Percentiles rank a stretch among this genome's conserved stretches.
Evolutionary conservation across 2,888 invertebrate genomes (phyloP).

Genomic region (Ptilodon capucinus): DNA sequence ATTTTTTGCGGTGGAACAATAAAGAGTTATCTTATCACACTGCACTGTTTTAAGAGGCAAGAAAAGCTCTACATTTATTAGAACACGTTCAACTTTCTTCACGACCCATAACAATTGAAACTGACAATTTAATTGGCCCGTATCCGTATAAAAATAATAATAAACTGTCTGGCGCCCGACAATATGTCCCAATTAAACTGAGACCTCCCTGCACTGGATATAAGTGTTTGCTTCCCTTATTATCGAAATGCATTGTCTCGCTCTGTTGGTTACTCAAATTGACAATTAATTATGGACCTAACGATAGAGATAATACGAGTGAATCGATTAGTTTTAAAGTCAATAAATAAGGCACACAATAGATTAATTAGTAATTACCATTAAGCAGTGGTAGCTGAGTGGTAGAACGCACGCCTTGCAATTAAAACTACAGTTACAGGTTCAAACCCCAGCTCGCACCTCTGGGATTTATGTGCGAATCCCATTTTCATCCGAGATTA

Average conservation of each 20-base stretch:
- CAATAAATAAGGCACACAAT: no score
- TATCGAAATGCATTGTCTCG: conserved; percentile 59
- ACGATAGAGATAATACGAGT: conserved; percentile 4
- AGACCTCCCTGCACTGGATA: conserved; percentile 34
- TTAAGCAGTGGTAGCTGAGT: no score
- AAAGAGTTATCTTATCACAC: no score
- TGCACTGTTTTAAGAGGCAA: no score
- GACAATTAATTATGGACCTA: conserved; percentile 28
- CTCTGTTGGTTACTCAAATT: conserved; percentile 57
- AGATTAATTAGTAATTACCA: no score
- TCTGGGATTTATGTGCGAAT: no score
- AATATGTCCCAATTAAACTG: conserved; percentile 57
- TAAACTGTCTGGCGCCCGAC: conserved; percentile 38
- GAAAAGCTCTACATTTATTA: neutral
- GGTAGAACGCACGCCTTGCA: no score
- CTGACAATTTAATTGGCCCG: neutral
- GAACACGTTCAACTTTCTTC: neutral
- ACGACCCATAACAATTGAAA: neutral
- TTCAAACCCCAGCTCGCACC: no score
- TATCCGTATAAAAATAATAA: conserved; percentile 1
- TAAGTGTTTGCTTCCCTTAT: conserved; percentile 63
- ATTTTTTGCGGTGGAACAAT: no score
- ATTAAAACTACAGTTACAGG: no score
- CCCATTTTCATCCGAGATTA: no score
- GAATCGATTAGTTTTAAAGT: no score